phyloP scores from a whole-genome alignment of 2,888 invertebrate genomes.

The Drosophila meridiana region DNA sequence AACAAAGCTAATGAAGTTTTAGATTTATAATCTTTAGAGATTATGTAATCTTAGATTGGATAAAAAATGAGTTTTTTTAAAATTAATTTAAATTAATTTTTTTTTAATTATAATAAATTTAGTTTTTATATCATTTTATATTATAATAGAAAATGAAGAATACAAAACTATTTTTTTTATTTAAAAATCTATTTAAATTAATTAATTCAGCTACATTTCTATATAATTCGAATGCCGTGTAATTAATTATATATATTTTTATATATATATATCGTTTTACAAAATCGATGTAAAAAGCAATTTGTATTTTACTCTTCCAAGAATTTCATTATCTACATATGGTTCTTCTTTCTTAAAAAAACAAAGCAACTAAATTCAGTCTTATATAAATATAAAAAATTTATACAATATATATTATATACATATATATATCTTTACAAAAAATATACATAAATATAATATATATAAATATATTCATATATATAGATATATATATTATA shows the following conservation, averaged over 20 bases:
- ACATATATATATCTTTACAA: not conserved
- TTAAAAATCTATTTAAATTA: not conserved
- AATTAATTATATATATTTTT: no score
- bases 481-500: not conserved
- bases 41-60: no score
- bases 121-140: not conserved
- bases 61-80: no score
- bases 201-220: not conserved
- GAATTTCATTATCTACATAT: not conserved
- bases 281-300: not conserved
- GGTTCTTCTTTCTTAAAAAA: not conserved
- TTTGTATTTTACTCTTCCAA: not conserved
- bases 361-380: constrained; percentile 14
- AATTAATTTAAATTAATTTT: no score
- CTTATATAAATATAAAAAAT: not conserved
- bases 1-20: no score
- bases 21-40: no score
- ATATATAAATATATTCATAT: not conserved
- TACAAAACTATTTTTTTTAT: not conserved
- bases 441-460: not conserved
- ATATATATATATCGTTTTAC: not conserved
- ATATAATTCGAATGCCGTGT: no score
- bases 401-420: not conserved
- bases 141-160: not conserved
- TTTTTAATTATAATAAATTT: no score